Evolutionary conservation across 2,888 invertebrate species (phyloP), one percentile per base, ranked within the genome.

Genomic region (Leptopterna dolabrata): DNA sequence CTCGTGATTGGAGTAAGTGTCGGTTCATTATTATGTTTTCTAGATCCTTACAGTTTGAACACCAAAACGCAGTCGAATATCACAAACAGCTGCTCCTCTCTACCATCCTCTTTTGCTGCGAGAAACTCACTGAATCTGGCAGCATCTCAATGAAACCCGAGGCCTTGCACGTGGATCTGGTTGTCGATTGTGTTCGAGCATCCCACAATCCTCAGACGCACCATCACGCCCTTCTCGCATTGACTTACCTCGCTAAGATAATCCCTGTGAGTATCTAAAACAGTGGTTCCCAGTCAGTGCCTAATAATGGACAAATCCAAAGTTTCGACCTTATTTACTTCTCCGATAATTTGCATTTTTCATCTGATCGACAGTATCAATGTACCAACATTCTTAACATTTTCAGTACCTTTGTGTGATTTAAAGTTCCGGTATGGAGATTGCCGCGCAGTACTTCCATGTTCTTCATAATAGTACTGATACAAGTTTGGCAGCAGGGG

Each of bases 151-250:
- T 90, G 14, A 87, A 89, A 1, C 88, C 89, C 30, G 89, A 89
- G 55, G 84, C 87, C 29, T 92, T 94, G 87, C 95, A 96, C 89
- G 95, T 97, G 55, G 97, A 97, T 90, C 91, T 95, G 41, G 94
- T 97, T 1, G 97, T 99, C 0, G 96, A 97, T 90, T 98, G 97
- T 90, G 95, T 99, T 84, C 94, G 98, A 89, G 95, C 95, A 1
- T 97, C 98, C 0, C 95, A 96, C 91, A 98, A 98, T 92, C 98
- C 98, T 0, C 98, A 98, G 92, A 98, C 98, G 0, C 98, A 99
- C 91, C 96, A 98, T 90, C 97, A 98, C 90, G 97, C 98, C 0
- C 92, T 99, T 86, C 93, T 97, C 43, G 93, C 99, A 0, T 93
- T 99, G 0, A 95, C 96, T 0, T 94, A 96, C 87, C 95, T 96